These are phyloP conservation scores for Oncorhynchus mykiss DNA, from an alignment of 2,113 vertebrate genomes.

Conservation along the genomic window DNA sequence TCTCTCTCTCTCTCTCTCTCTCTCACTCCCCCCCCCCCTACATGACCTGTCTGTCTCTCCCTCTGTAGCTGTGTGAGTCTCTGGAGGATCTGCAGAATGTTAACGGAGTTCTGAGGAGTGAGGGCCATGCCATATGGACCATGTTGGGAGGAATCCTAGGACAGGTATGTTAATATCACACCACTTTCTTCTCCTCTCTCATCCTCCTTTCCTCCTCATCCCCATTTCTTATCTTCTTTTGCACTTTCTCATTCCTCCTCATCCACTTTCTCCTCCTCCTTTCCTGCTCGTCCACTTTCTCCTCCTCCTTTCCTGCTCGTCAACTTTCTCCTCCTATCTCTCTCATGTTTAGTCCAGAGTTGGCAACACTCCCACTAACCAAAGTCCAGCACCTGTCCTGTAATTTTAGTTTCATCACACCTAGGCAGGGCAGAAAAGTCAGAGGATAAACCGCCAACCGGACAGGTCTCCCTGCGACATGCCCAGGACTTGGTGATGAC, in stretches of 20 bases:
- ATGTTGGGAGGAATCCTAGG: constrained; percentile 89
- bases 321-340: neutral
- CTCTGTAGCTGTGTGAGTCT: constrained; percentile 87
- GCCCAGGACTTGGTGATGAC: constrained; percentile 43
- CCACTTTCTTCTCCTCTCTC: too few relatives aligned
- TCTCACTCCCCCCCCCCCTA: neutral
- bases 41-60: constrained; percentile 30
- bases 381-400: too few relatives aligned
- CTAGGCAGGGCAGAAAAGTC: neutral
- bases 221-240: too few relatives aligned
- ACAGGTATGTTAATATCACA: constrained; percentile 82
- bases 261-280: neutral
- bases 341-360: too few relatives aligned
- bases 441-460: neutral
- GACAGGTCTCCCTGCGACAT: constrained; percentile 22
- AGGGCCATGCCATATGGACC: constrained; percentile 93
- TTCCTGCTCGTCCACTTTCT: too few relatives aligned
- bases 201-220: neutral
- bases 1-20: too few relatives aligned
- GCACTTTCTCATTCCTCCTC: too few relatives aligned
- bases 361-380: too few relatives aligned
- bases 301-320: neutral
- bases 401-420: neutral
- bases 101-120: constrained; percentile 87
- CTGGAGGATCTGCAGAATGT: constrained; percentile 93